Conservation (phyloP, 2,113 vertebrate species). For the Rafetus swinhoei region DNA sequence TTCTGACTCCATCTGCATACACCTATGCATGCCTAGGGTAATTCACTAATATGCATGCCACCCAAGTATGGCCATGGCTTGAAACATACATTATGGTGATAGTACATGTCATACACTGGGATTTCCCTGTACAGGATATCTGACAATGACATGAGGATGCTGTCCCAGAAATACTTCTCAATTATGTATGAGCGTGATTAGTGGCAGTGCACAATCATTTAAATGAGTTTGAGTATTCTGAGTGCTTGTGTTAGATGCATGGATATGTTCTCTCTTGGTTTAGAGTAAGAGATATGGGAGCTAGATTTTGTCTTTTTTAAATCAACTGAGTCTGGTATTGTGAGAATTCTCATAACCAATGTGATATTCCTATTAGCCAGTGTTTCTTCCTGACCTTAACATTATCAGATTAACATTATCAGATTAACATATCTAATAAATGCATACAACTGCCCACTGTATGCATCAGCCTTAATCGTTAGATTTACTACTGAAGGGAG, state of each 20-base stretch:
- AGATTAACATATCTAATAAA: constrained; percentile 58
- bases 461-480: constrained; percentile 64
- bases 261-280: neutral
- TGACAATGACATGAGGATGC: constrained; percentile 42
- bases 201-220: neutral
- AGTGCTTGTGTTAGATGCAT: constrained; percentile 39
- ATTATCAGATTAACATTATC: constrained; percentile 55
- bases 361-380: constrained; percentile 1
- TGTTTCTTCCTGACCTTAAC: constrained; percentile 52
- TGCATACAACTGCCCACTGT: constrained; percentile 64
- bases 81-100: constrained; percentile 60
- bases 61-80: constrained; percentile 46
- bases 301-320: neutral
- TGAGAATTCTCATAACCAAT: neutral
- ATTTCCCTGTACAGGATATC: constrained; percentile 66
- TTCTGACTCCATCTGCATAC: constrained; percentile 50
- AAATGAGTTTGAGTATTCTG: constrained; percentile 26
- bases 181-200: neutral
- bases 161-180: constrained; percentile 47
- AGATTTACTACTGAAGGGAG: constrained; percentile 48
- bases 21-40: constrained; percentile 47
- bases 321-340: constrained; percentile 12
- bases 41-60: constrained; percentile 19
- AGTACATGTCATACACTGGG: constrained; percentile 52
- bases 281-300: constrained; percentile 24